Base-by-base conservation (phyloP, 2,888 invertebrate species). In the Herminia tarsipennalis region DNA sequence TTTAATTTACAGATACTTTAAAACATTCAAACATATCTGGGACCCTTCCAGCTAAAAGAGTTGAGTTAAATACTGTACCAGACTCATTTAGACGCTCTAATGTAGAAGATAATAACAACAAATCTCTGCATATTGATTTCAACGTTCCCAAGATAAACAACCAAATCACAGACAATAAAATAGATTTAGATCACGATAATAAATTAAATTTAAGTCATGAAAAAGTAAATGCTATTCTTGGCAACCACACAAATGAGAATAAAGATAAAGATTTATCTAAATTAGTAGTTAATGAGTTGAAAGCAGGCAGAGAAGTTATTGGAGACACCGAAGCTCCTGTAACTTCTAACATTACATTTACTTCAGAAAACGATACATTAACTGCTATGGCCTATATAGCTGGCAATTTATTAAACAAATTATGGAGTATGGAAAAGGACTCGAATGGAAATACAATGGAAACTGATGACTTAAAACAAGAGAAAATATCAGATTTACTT, bases 321-420 rank as follows among this genome's bases (percentile, higher is more conserved):
- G 90, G 90, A 6, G 84, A 86, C 43, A 60, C 56, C 33, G 62
- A 65, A 17, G 73, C 78, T 2, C 64, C 79, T 24, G 71, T 85
- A 1, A 78, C 82, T 42, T 89, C 90, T 10, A 90, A 88, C 38
- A 83, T 91, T 5, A 88, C 88, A 2, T 91, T 89, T 43, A 86
- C 84, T n/a, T 76, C 83, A 10, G 87, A 88, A 72, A 91, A 89
- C 51, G 88, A 89, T 37, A 89, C 90, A 2, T 56, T 88, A 10
- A 86, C 83, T 33, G 88, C 90, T 16, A 86, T 90, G 83, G 82
- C 88, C 0, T 88, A 81, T 17, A 90, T 91, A 47, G 90, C 90
- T 55, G 90, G 90, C 0, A 88, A 88, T 66, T 57, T 91, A 24
- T 57, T 91, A n/a, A 88, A 86, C 52, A 86, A 86, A 58, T 55